Conservation (phyloP, 2,888 invertebrate genomes). For the Phyllotreta cruciferae region DNA sequence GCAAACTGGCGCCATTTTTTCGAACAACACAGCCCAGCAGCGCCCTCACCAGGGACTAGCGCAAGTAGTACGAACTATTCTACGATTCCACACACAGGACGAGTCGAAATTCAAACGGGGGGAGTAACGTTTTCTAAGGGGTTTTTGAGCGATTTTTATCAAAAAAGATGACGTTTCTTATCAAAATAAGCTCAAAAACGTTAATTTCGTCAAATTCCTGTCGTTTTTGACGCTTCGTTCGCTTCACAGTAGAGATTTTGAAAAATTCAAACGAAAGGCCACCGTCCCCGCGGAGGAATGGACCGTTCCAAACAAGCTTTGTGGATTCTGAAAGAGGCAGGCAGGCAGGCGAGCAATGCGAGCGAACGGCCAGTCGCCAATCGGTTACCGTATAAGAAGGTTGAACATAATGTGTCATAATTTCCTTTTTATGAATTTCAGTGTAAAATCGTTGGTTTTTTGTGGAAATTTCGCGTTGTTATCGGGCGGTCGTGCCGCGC, state of each 20-base stretch:
- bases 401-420: constrained; percentile 62
- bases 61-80: constrained; percentile 32
- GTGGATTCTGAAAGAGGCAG: constrained; percentile 56
- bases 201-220: too few species aligned
- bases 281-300: constrained; percentile 49
- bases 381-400: constrained; percentile 59
- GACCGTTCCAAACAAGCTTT: constrained; percentile 62
- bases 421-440: constrained; percentile 59
- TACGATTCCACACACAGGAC: constrained; percentile 39
- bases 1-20: constrained; percentile 21
- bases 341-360: constrained; percentile 56
- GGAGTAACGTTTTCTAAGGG: constrained; percentile 27
- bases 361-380: constrained; percentile 58
- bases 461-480: constrained; percentile 52
- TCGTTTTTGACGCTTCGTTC: not conserved
- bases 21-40: constrained; percentile 23
- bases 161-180: not conserved
- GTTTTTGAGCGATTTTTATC: not conserved
- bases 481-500: constrained; percentile 50
- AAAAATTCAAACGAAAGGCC: constrained; percentile 25
- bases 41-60: constrained; percentile 37
- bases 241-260: not conserved
- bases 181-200: too few species aligned
- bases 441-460: constrained; percentile 55
- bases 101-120: constrained; percentile 37